Percentiles rank a stretch among this genome's conserved stretches.
Conservation (phyloP, 1,140 invertebrate genomes). For the Drosophila leontia region DNA sequence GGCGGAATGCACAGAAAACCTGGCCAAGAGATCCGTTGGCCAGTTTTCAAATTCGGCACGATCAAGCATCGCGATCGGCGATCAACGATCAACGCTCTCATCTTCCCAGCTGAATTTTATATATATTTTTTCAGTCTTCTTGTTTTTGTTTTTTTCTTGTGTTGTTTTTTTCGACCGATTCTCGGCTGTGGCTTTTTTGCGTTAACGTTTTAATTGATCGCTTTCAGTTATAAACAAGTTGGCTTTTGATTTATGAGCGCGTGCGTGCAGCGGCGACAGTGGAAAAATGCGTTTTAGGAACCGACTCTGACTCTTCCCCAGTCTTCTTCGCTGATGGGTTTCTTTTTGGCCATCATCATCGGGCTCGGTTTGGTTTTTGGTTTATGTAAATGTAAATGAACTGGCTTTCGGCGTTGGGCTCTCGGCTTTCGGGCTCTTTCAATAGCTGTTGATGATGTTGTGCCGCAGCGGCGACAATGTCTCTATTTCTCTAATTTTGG, state of each 20-base stretch:
- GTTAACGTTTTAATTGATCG: slow-evolving; percentile 83
- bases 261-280: slow-evolving; percentile 76
- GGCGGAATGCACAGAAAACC: slow-evolving; percentile 60
- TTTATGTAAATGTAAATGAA: slow-evolving; percentile 44
- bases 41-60: slow-evolving; percentile 76
- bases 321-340: slow-evolving; percentile 40
- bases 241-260: slow-evolving; percentile 80
- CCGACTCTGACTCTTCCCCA: slow-evolving; percentile 34
- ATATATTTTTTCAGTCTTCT: slow-evolving; percentile 32
- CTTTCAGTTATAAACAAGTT: slow-evolving; percentile 83
- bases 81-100: slow-evolving; percentile 62
- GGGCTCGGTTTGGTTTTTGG: slow-evolving; percentile 22
- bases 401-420: slow-evolving; percentile 22
- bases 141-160: slow-evolving; percentile 17
- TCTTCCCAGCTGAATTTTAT: slow-evolving; percentile 53
- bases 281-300: slow-evolving; percentile 74
- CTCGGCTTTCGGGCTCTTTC: slow-evolving; percentile 56
- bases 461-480: slow-evolving; percentile 77
- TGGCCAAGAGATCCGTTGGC: slow-evolving; percentile 40
- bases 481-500: slow-evolving; percentile 76
- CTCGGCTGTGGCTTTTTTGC: slow-evolving; percentile 65
- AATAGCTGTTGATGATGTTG: slow-evolving; percentile 81
- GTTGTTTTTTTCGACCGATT: slow-evolving; percentile 14
- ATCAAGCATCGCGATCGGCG: slow-evolving; percentile 68
- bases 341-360: slow-evolving; percentile 49